Evolutionary conservation across 2,113 vertebrate genomes (phyloP), one percentile per base, ranked within the genome.

Genomic region (Micronycteris hirsuta): DNA sequence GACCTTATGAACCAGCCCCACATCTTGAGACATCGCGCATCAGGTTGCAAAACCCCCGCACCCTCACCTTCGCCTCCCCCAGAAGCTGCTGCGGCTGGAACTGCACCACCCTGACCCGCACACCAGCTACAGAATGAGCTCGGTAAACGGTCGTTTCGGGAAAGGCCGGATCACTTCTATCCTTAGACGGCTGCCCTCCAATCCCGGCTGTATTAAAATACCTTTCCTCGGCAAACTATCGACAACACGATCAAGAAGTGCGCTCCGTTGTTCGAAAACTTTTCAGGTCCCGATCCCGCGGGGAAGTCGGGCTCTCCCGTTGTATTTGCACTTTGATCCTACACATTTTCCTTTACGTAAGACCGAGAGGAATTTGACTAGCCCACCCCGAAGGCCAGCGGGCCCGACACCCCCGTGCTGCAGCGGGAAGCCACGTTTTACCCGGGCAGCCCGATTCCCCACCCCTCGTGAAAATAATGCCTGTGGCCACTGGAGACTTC

Each of bases 401-500:
- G 94, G 91, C 63, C 89, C 87, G 14, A 43, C 52, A 68, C 54
- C 91, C 87, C 52, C 58, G 15, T 0, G 47, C 93, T 2, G 77
- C 31, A 19, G 63, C 70, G 38, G 45, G 68, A 19, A 86, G 91
- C 92, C 94, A 96, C 95, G 85, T 96, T 90, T 47, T 41, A 45
- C 74, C 33, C 14, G 33, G 74, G 92, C 74, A 38, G 84, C 84
- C 78, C 47, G 28, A 38, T 41, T 36, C 92, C 71, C 89, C 63
- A 63, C 58, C 58, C 83, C 74, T 43, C 95, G 78, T 83, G 36
- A 88, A 96, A 83, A 54, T 41, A 54, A 86, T 28, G 92, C 94
- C 84, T 63, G 70, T 7, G 95, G 94, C 88, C 91, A 19, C 93
- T 78, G 13, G 85, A 96, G 96, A 86, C 94, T 45, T 67, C 80